Base-by-base conservation (phyloP, 2,888 invertebrate species). In the Anticlea derivata region DNA sequence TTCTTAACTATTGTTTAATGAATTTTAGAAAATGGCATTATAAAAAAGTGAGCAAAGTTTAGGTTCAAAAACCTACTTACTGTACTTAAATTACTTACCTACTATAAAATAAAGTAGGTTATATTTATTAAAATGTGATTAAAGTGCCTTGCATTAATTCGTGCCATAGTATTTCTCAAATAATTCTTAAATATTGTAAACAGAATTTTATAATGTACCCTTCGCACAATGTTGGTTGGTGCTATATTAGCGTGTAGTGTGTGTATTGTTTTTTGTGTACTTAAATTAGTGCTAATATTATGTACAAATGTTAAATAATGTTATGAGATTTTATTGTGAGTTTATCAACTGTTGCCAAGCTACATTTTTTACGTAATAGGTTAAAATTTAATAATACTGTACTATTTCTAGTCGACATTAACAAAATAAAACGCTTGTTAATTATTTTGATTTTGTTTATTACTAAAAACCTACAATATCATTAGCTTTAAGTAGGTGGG, bases 351-450 rank as follows among this genome's bases (percentile, higher is more conserved):
- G 63, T 70, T 60, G 58, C 47, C 55, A 62, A 74, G 67, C 70
- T 68, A 78, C 77, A 35, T 17, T 41, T 37, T 44, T 44, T 7
- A 44, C 7, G 17, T 38, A 38, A 13, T 38, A 13, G 1, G n/a
- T 35, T 35, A 68, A n/a, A n/a, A 68, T 64, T 59, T 69, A 78
- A 76, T 71, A 78, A 77, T 73, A 77, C 78, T 78, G 73, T 82
- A 80, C 80, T 68, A 64, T 76, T 78, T 87, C 87, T 87, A 88
- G 88, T 88, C 88, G 73, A 70, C 65, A 68, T 29, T 81, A 82
- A 86, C 80, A 82, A 86, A 82, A 83, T 73, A 78, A 83, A 85
- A 80, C 69, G 84, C 84, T 86, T 87, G 80, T 72, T 78, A 70
- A 30, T 30, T 17, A 33, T 8, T 30, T 35, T 20, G 1, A 27